Evolutionary conservation across 2,797 vertebrate genomes (phyloP).

Genomic region (Esox masquinongy): DNA sequence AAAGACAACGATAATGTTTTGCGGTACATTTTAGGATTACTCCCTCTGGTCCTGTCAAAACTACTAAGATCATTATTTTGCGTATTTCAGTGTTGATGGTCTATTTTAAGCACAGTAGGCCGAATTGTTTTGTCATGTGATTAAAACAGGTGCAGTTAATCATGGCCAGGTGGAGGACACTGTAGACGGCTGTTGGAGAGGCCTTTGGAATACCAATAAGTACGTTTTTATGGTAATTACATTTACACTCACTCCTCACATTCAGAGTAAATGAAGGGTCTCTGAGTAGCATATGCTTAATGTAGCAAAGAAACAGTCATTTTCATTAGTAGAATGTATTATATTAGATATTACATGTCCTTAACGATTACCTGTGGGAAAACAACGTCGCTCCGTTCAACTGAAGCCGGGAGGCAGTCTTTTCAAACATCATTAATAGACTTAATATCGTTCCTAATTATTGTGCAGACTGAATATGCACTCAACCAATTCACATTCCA

Average conservation of each 20-base stretch:
- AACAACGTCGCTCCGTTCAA: no score
- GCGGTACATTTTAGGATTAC: not conserved
- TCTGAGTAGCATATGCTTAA: not conserved
- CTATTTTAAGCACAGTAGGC: not conserved
- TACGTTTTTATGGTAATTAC: not conserved
- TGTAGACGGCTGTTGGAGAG: not conserved
- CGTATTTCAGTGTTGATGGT: not conserved
- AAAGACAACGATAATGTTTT: not conserved
- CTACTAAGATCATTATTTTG: not conserved
- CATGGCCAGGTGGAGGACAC: not conserved
- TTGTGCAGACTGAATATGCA: not conserved
- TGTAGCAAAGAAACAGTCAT: not conserved
- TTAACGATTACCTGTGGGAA: no score
- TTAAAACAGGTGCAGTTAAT: constrained; percentile 12
- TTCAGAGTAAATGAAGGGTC: not conserved
- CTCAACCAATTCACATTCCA: not conserved
- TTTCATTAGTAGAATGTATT: no score
- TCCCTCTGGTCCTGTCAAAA: not conserved
- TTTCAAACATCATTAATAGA: no score
- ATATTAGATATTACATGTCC: no score
- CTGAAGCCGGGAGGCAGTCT: no score
- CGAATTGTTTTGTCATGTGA: not conserved
- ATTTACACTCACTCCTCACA: not conserved
- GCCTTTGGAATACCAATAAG: not conserved
- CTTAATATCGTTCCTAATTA: not conserved